These are phyloP conservation scores for Proteles cristata DNA, from an alignment of 2,113 vertebrate genomes.

Conservation along the genomic window DNA sequence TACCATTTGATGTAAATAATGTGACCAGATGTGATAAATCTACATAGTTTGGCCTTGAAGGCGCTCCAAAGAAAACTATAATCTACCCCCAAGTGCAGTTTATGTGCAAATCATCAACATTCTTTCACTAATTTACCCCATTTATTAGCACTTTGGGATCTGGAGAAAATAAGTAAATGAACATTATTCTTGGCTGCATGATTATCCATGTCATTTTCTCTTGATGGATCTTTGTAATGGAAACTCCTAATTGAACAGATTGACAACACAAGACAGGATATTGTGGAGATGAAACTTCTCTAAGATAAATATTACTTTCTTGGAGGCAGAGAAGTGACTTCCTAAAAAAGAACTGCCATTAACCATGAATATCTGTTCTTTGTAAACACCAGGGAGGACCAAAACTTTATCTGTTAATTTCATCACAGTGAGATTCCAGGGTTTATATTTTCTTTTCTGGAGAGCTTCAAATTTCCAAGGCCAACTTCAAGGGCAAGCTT, in stretches of 20 bases:
- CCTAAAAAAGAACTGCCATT: background rate
- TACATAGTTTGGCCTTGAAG: background rate
- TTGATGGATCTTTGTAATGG: background rate
- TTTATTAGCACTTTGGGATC: background rate
- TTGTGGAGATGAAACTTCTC: background rate
- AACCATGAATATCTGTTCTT: slow-evolving; percentile 11
- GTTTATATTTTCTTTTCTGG: background rate
- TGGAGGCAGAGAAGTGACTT: background rate
- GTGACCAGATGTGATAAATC: background rate
- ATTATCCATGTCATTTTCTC: background rate
- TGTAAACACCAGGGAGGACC: background rate
- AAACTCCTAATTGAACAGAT: background rate
- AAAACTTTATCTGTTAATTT: background rate
- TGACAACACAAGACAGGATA: background rate
- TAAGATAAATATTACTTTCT: slow-evolving; percentile 8
- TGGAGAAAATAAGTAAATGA: slow-evolving; percentile 2
- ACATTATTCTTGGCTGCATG: background rate
- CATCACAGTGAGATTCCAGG: background rate
- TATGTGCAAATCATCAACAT: background rate
- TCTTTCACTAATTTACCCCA: background rate
- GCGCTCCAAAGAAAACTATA: background rate
- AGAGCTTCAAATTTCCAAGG: slow-evolving; percentile 5
- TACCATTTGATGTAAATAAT: background rate
- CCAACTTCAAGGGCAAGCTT: background rate
- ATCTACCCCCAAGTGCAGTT: background rate